Evolutionary conservation across 2,797 vertebrate genomes (phyloP), one percentile per base, ranked within the genome.

Genomic region (Schizopygopsis pylzovi): DNA sequence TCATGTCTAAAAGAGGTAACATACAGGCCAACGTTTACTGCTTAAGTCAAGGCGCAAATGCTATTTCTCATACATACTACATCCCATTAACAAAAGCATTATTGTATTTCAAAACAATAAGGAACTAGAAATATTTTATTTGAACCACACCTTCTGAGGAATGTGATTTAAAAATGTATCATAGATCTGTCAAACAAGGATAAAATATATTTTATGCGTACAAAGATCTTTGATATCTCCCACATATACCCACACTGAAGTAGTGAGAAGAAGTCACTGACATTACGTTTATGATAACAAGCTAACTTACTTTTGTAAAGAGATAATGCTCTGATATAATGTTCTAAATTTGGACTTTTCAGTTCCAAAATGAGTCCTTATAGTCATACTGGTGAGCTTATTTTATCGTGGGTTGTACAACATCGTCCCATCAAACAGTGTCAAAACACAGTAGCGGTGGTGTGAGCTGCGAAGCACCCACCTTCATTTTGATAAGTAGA

Each of bases 401-500:
- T 81, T 70, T 63, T 6, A 45, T 12, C 20, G 7, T 33, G 18
- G 20, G 41, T 4, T n/a, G 45, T 61, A 22, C 6, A 3, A 71
- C 49, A 54, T n/a, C 22, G 45, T 77, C 5, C 6, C 1, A 5
- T 25, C 28, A 83, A 65, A 65, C n/a, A 22, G 45, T 70, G 25
- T 82, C 33, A 71, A 56, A 54, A 81, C 79, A 72, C 39, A 13
- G 20, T 39, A 22, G n/a, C 25, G 10, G 41, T 83, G 81, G n/a
- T 33, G 41, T 47, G 25, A 77, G 9, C 43, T 0, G 10, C 4
- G 6, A 7, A 56, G 22, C 8, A 1, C 56, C 49, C 13, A 0
- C 33, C 37, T 67, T 79, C 47, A 71, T 84, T 52, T 79, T 72
- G 65, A 80, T 72, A 39, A 73, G 83, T 25, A 63, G 54, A 79